Conservation (phyloP, 2,888 invertebrate species). For the Drosophila kokeensis region DNA sequence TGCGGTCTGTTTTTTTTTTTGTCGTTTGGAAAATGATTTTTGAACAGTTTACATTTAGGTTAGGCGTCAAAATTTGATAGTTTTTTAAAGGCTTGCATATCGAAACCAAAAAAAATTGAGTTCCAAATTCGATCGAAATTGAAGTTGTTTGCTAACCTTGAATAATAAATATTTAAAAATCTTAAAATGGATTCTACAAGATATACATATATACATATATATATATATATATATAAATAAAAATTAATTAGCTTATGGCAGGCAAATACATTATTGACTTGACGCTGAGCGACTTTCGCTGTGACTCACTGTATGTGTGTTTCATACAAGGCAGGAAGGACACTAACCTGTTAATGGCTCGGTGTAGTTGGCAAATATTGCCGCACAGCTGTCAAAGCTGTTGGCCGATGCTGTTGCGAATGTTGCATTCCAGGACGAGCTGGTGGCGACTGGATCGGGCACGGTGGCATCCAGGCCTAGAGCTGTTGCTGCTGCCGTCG, state of each 20-base stretch:
- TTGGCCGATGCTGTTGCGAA: constrained; percentile 53
- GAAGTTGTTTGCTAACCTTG: not conserved
- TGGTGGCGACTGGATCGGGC: not conserved
- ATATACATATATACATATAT: not conserved
- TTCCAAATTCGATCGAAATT: not conserved
- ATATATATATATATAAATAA: not conserved
- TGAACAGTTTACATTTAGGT: too few relatives aligned
- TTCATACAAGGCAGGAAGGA: not conserved
- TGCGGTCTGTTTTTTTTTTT: not conserved
- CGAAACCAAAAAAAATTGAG: not conserved
- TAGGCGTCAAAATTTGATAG: not conserved
- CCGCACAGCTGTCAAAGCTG: constrained; percentile 79
- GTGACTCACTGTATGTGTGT: too few relatives aligned
- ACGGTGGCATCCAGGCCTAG: constrained; percentile 8
- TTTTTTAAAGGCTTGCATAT: not conserved
- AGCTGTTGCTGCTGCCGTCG: constrained; percentile 12
- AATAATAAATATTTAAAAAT: not conserved
- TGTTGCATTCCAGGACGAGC: constrained; percentile 41
- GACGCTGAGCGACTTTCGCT: too few relatives aligned
- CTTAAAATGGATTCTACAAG: not conserved
- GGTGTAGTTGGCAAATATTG: constrained; percentile 80
- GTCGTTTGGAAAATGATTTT: not conserved
- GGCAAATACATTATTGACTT: too few relatives aligned
- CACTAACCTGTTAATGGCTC: constrained; percentile 77
- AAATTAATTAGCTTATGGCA: too few relatives aligned